Percentiles rank a stretch among this genome's conserved stretches.
These are phyloP conservation scores for Lepisosteus oculatus DNA, from an alignment of 2,113 vertebrate genomes.

Conservation along the genomic window DNA sequence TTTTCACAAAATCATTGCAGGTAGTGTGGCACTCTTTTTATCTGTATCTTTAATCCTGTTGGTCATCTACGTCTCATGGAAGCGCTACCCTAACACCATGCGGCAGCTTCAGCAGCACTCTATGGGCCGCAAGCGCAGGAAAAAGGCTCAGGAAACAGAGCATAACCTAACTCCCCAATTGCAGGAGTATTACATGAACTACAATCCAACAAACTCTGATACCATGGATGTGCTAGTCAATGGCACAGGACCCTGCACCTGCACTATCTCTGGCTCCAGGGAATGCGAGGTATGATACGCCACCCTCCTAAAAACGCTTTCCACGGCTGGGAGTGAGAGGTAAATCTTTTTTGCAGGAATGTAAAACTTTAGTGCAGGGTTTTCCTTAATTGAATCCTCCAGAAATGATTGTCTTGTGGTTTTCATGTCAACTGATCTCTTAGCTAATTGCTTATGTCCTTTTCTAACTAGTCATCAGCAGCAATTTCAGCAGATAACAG, in stretches of 20 bases:
- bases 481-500: no score
- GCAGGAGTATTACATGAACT: conserved; percentile 98
- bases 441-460: no score
- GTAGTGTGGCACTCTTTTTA: conserved; percentile 91
- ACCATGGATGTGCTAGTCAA: conserved; percentile 89
- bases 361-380: conserved; percentile 22
- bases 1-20: conserved; percentile 95
- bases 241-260: conserved; percentile 92
- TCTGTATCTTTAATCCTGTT: conserved; percentile 91
- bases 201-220: conserved; percentile 94
- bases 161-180: conserved; percentile 90
- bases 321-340: conserved; percentile 82
- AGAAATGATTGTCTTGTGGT: no score
- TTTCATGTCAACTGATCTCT: no score
- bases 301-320: conserved; percentile 81
- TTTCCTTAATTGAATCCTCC: no score
- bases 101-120: conserved; percentile 92
- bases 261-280: conserved; percentile 94
- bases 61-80: conserved; percentile 96
- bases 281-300: conserved; percentile 94
- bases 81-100: conserved; percentile 91
- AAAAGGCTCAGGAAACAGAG: conserved; percentile 85
- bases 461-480: no score
- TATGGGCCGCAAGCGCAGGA: conserved; percentile 87
- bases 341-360: conserved; percentile 75